These are phyloP conservation scores for Diabrotica virgifera DNA, from an alignment of 1,140 invertebrate genomes.

Conservation along the genomic window DNA sequence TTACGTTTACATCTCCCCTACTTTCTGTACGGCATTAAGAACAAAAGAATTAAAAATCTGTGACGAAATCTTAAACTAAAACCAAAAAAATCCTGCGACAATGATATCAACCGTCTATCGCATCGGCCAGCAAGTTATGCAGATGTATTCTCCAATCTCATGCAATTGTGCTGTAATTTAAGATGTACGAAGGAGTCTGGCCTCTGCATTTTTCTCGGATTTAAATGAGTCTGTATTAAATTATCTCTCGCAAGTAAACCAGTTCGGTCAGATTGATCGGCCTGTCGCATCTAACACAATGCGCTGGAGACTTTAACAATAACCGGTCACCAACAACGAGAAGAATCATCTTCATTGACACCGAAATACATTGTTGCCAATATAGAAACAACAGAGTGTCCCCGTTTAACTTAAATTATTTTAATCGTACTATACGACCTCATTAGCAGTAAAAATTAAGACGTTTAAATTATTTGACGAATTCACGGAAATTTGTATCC, in stretches of 20 bases:
- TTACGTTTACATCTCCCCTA: too few relatives aligned
- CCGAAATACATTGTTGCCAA: conserved; percentile 4
- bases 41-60: too few relatives aligned
- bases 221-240: conserved; percentile 44
- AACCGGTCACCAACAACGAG: conserved; percentile 23
- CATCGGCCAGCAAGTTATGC: conserved; percentile 44
- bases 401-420: too few relatives aligned
- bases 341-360: conserved; percentile 19
- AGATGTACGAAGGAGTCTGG: conserved; percentile 35
- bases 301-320: conserved; percentile 24
- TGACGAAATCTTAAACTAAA: too few relatives aligned
- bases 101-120: conserved; percentile 43
- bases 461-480: too few relatives aligned
- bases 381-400: background rate
- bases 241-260: conserved; percentile 38
- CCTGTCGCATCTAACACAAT: conserved; percentile 29
- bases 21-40: too few relatives aligned
- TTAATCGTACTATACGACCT: too few relatives aligned
- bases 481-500: too few relatives aligned
- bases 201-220: conserved; percentile 39
- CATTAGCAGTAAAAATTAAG: too few relatives aligned
- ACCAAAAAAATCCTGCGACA: conserved; percentile 35
- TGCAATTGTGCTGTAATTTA: conserved; percentile 48
- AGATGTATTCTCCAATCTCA: conserved; percentile 47
- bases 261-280: conserved; percentile 38